phyloP scores from a whole-genome alignment of 2,113 vertebrate genomes.

The Nerophis ophidion region DNA sequence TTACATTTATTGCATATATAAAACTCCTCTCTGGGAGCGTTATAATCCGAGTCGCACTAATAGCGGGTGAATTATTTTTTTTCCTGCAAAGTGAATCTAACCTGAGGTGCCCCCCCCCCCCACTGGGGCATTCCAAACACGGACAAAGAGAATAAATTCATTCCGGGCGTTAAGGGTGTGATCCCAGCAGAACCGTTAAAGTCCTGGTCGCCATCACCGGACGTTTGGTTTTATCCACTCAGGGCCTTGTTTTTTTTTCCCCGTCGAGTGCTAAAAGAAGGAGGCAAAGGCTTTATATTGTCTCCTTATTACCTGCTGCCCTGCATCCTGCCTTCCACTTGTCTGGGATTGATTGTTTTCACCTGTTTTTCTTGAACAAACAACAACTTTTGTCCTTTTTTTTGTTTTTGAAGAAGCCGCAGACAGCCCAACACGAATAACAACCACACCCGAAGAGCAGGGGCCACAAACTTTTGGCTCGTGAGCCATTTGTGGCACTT shows the following conservation, averaged over 20 bases:
- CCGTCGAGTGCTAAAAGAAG: neutral
- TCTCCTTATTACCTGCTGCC: slow-evolving; percentile 3
- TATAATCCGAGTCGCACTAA: slow-evolving; percentile 22
- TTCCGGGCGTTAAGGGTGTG: neutral
- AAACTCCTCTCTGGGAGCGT: slow-evolving; percentile 15
- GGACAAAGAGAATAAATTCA: slow-evolving; percentile 1
- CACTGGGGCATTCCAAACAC: neutral
- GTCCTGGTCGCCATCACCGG: neutral
- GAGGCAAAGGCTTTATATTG: neutral
- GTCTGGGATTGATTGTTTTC: neutral
- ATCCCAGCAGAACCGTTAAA: neutral
- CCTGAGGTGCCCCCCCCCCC: neutral
- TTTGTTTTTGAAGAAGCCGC: neutral
- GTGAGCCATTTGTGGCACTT: too few species aligned
- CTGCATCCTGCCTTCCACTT: slow-evolving; percentile 1
- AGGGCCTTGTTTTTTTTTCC: neutral
- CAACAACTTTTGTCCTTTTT: neutral
- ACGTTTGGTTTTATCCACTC: slow-evolving; percentile 1
- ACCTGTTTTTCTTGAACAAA: slow-evolving; percentile 2
- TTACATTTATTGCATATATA: slow-evolving; percentile 17
- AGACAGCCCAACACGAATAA: neutral
- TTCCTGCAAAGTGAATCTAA: neutral
- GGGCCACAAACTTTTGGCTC: too few species aligned
- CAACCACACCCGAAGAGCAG: too few species aligned
- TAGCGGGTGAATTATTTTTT: slow-evolving; percentile 2